A percentile compares a stretch with the other conserved stretches of the same genome.
Conservation (phyloP, 2,113 vertebrate genomes). For the Ascaphus truei region DNA sequence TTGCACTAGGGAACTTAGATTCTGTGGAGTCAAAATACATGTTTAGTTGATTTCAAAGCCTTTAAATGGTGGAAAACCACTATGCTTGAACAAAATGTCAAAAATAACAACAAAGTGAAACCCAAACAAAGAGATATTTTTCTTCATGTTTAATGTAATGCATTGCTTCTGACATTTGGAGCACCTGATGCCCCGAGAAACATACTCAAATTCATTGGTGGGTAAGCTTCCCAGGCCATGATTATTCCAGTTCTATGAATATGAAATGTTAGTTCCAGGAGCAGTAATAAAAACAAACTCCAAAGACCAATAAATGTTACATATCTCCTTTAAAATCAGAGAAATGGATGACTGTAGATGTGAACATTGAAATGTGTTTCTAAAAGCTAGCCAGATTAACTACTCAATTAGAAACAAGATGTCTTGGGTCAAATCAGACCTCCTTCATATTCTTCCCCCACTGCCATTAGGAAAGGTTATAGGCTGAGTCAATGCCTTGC, state of each 20-base stretch:
- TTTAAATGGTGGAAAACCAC: too few relatives aligned
- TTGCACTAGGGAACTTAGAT: too few relatives aligned
- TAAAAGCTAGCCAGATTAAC: slow-evolving; percentile 21
- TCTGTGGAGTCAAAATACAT: too few relatives aligned
- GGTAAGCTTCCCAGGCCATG: background rate
- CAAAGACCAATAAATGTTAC: background rate
- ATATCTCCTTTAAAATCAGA: slow-evolving; percentile 8
- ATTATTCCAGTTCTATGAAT: background rate
- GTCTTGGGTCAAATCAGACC: background rate
- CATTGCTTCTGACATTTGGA: too few relatives aligned
- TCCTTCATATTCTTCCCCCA: background rate
- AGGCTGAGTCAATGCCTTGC: background rate
- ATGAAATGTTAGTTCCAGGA: background rate
- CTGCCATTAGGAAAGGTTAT: slow-evolving; percentile 10
- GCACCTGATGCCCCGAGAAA: too few relatives aligned
- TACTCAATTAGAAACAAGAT: slow-evolving; percentile 7
- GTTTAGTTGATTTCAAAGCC: too few relatives aligned
- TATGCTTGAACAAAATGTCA: too few relatives aligned
- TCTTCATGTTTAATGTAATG: too few relatives aligned
- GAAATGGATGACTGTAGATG: slow-evolving; percentile 8
- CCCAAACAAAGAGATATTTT: too few relatives aligned
- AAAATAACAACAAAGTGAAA: too few relatives aligned
- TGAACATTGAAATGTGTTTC: background rate
- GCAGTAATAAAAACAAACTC: too few relatives aligned
- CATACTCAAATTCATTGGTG: background rate